Percentiles rank a stretch among this genome's conserved stretches.
phyloP scores from a whole-genome alignment of 2,797 vertebrate species.

The Balearica regulorum region DNA sequence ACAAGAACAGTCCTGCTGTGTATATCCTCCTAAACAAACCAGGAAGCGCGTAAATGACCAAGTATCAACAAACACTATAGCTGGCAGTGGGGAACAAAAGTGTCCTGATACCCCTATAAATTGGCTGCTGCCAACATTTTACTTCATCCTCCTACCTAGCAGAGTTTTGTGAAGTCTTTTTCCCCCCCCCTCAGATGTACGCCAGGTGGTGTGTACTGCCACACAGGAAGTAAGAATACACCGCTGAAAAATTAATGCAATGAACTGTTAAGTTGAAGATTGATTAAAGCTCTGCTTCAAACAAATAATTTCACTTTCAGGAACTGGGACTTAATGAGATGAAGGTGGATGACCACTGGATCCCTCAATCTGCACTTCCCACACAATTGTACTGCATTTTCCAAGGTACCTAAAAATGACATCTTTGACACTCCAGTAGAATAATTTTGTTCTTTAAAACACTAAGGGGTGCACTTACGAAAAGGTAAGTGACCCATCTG shows the following conservation, averaged over 20 bases:
- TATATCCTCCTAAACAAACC: not conserved
- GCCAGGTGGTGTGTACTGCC: not conserved
- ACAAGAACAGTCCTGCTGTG: not conserved
- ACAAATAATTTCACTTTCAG: not conserved
- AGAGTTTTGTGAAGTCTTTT: not conserved
- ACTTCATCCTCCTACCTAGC: not conserved
- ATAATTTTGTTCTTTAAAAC: not conserved
- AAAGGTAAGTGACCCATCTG: not conserved
- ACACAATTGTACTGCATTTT: not conserved
- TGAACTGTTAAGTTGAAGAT: not conserved
- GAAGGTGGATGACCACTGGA: not conserved
- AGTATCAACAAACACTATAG: not conserved
- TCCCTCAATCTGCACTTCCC: not conserved
- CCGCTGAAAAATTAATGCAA: not conserved
- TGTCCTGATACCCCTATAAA: not conserved
- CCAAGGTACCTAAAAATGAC: not conserved
- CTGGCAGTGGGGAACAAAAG: not conserved
- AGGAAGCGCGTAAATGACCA: not conserved
- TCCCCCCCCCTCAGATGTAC: not conserved
- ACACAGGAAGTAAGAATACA: not conserved
- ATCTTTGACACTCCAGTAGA: not conserved
- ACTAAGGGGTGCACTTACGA: not conserved
- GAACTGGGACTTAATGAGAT: not conserved
- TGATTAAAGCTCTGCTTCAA: conserved; percentile 14
- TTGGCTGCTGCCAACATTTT: not conserved